Conservation (phyloP, 2,113 vertebrate genomes). For the Dicrurus megarhynchus region DNA sequence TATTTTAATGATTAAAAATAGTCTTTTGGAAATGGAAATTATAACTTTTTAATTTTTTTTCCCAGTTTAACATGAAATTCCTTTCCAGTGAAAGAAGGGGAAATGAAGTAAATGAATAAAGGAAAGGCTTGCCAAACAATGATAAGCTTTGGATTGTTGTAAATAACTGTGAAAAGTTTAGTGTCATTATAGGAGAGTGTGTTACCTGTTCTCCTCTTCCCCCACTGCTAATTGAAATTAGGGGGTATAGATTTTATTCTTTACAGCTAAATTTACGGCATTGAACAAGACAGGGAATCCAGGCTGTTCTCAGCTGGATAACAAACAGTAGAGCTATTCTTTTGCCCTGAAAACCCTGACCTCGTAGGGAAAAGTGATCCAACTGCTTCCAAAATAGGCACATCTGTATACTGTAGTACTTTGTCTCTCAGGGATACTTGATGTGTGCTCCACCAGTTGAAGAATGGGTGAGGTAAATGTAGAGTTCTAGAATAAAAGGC, state of each 20-base stretch:
- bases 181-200: background rate
- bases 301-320: slow-evolving; percentile 52
- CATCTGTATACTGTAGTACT: slow-evolving; percentile 46
- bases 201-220: slow-evolving; percentile 10
- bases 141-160: background rate
- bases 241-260: background rate
- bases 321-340: slow-evolving; percentile 58
- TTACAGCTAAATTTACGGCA: background rate
- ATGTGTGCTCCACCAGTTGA: background rate
- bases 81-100: background rate
- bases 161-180: background rate
- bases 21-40: background rate
- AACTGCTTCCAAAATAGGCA: slow-evolving; percentile 52
- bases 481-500: background rate
- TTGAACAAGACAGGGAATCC: background rate
- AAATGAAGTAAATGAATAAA: slow-evolving; percentile 21
- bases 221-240: background rate
- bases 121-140: background rate
- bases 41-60: background rate
- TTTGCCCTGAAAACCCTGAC: slow-evolving; percentile 26
- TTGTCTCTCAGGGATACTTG: background rate
- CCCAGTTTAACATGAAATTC: background rate
- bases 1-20: background rate
- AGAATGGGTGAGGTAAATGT: background rate
- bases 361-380: slow-evolving; percentile 41